Percentiles rank a stretch among this genome's conserved stretches.
These are phyloP conservation scores for Rallus crepitans DNA, from an alignment of 2,797 vertebrate species.

Conservation along the genomic window DNA sequence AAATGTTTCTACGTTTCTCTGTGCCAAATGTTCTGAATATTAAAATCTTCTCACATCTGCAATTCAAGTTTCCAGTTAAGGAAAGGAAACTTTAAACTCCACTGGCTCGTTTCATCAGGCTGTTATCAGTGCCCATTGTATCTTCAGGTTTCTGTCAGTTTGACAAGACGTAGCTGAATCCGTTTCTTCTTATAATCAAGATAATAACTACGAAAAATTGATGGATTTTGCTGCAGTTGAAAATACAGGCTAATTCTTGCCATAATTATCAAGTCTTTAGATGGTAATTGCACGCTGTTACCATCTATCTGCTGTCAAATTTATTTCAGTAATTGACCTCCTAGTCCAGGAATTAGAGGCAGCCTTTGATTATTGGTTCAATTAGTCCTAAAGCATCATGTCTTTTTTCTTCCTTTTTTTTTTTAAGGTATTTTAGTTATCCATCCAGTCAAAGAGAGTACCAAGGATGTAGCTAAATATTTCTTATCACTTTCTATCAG, in stretches of 20 bases:
- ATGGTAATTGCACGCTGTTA: constrained; percentile 64
- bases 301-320: constrained; percentile 61
- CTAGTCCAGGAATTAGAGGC: constrained; percentile 37
- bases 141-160: constrained; percentile 8
- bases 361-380: constrained; percentile 73
- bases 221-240: constrained; percentile 45
- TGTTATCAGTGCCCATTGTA: background rate
- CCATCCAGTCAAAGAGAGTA: background rate
- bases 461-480: background rate
- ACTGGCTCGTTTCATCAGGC: background rate
- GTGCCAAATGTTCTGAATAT: background rate
- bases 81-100: background rate
- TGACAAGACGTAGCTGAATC: constrained; percentile 22
- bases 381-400: constrained; percentile 58
- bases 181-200: constrained; percentile 30
- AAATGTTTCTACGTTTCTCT: background rate
- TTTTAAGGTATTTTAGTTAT: constrained; percentile 2
- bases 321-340: constrained; percentile 71
- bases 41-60: background rate
- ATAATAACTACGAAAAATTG: constrained; percentile 61
- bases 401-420: background rate
- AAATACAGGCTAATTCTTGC: constrained; percentile 64
- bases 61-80: background rate
- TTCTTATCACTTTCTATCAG: background rate
- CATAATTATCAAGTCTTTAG: constrained; percentile 65